A percentile compares a stretch with the other conserved stretches of the same genome.
Conservation (phyloP, 2,888 invertebrate species). For the Scrobipalpa costella region DNA sequence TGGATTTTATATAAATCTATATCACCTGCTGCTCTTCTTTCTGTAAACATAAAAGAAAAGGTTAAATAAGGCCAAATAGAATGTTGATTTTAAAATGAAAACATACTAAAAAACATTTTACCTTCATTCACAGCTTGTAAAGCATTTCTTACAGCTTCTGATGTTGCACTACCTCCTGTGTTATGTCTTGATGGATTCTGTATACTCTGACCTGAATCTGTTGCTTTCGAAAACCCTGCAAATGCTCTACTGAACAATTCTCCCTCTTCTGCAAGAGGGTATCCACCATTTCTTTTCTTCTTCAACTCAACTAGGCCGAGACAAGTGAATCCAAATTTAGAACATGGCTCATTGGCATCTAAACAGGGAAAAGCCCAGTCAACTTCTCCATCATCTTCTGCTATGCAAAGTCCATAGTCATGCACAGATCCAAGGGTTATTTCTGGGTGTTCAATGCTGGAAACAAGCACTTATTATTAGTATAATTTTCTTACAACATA, state of each 20-base stretch:
- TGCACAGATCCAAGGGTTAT: constrained; percentile 82
- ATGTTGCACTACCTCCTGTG: constrained; percentile 72
- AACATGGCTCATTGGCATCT: constrained; percentile 92
- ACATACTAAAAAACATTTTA: constrained; percentile 42
- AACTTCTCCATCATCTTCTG: constrained; percentile 97
- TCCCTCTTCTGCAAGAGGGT: constrained; percentile 58
- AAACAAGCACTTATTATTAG: constrained; percentile 34
- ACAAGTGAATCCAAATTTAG: constrained; percentile 95
- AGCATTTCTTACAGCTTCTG: constrained; percentile 69
- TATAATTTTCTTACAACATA: too few relatives aligned
- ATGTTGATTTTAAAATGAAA: too few relatives aligned
- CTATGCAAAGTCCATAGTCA: constrained; percentile 94
- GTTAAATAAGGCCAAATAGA: neutral
- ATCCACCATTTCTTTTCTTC: constrained; percentile 44
- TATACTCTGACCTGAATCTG: constrained; percentile 62
- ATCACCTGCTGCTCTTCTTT: constrained; percentile 47
- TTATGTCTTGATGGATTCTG: constrained; percentile 64
- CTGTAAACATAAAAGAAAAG: constrained; percentile 37
- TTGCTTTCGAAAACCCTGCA: constrained; percentile 61
- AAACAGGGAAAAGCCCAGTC: constrained; percentile 96
- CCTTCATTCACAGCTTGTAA: constrained; percentile 75
- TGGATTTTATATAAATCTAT: constrained; percentile 84
- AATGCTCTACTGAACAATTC: constrained; percentile 58
- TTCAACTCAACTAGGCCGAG: constrained; percentile 92
- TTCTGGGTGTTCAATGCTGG: constrained; percentile 83